Evolutionary conservation across 2,888 invertebrate species (phyloP).

Genomic region (Quadriops clusia): DNA sequence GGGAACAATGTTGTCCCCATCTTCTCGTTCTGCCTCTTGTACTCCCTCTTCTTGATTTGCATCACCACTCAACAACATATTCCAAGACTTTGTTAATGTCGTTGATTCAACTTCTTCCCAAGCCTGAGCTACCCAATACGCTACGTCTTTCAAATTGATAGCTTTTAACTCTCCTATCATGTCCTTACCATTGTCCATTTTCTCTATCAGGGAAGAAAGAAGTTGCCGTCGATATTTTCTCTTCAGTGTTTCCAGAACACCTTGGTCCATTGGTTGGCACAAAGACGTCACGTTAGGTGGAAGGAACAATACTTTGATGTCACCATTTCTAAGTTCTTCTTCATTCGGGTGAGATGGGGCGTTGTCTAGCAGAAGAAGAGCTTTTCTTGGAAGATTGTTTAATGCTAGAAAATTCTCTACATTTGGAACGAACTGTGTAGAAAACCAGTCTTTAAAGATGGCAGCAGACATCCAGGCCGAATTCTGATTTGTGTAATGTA

Average conservation of each 20-base stretch:
- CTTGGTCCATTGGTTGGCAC: no score
- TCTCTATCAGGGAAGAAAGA: no score
- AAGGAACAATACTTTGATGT: slow-evolving; percentile 1
- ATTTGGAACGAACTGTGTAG: slow-evolving; percentile 10
- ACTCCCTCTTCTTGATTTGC: no score
- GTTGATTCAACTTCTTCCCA: slow-evolving; percentile 2
- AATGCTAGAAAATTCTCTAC: slow-evolving; percentile 8
- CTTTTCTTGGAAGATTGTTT: slow-evolving; percentile 8
- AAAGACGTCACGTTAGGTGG: slow-evolving; percentile 6
- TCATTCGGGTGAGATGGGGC: slow-evolving; percentile 4
- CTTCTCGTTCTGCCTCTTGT: no score
- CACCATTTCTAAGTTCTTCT: slow-evolving; percentile 7
- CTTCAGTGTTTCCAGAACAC: no score
- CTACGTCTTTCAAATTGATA: slow-evolving; percentile 6
- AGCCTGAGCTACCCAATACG: slow-evolving; percentile 8
- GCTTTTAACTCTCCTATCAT: not conserved
- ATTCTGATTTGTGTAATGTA: slow-evolving; percentile 12
- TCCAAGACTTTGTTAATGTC: slow-evolving; percentile 1
- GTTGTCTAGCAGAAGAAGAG: slow-evolving; percentile 7
- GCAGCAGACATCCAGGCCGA: slow-evolving; percentile 8
- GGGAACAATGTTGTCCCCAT: no score
- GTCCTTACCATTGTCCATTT: slow-evolving; percentile 1
- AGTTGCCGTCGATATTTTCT: no score
- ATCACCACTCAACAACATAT: no score
- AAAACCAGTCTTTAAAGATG: slow-evolving; percentile 9